Percentiles rank a stretch among this genome's conserved stretches.
These are phyloP conservation scores for Heliothis peltigera DNA, from an alignment of 2,888 invertebrate genomes.

Conservation along the genomic window DNA sequence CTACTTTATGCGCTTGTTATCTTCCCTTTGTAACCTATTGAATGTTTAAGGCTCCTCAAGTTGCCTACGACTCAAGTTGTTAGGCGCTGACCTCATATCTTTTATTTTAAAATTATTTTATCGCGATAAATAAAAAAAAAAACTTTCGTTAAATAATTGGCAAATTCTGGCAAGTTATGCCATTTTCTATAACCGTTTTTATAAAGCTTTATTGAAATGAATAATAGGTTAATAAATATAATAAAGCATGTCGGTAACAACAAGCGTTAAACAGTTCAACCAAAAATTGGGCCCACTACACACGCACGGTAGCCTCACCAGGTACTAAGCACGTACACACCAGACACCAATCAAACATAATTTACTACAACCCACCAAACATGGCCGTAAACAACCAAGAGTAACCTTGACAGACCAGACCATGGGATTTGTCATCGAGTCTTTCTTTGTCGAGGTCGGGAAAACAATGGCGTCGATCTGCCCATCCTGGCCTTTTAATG, in stretches of 20 bases:
- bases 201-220: constrained; percentile 5
- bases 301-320: constrained; percentile 42
- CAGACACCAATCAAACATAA: constrained; percentile 62
- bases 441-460: constrained; percentile 85
- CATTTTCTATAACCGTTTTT: background rate
- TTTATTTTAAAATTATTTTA: constrained; percentile 4
- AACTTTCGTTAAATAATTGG: constrained; percentile 1
- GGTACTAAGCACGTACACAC: constrained; percentile 45
- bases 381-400: constrained; percentile 57
- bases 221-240: constrained; percentile 18
- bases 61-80: constrained; percentile 12
- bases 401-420: constrained; percentile 84
- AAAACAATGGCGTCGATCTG: constrained; percentile 80
- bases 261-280: background rate
- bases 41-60: no score
- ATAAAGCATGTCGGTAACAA: constrained; percentile 29
- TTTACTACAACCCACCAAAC: constrained; percentile 62
- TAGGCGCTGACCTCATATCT: background rate
- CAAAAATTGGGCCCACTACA: constrained; percentile 36
- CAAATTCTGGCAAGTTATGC: constrained; percentile 1
- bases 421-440: constrained; percentile 80
- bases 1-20: no score
- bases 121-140: constrained; percentile 8
- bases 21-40: no score
- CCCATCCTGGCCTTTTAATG: constrained; percentile 82